Conservation (phyloP, 2,113 vertebrate species). For the Athene cunicularia region DNA sequence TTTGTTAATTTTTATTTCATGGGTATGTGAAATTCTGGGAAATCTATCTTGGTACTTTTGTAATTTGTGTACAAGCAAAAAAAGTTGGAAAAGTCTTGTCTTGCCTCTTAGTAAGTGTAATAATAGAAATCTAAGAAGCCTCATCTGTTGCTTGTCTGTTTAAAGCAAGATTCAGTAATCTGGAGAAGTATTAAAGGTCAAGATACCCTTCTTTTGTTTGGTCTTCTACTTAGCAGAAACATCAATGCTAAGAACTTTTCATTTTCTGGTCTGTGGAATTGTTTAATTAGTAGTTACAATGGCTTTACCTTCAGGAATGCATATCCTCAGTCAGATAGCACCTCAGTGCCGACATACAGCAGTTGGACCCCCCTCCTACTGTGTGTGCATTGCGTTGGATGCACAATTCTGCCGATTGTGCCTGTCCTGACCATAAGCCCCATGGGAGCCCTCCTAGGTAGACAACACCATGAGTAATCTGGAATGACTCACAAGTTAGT, state of each 20-base stretch:
- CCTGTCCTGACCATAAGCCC: background rate
- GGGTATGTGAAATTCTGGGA: background rate
- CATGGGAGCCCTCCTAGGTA: background rate
- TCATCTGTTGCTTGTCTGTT: background rate
- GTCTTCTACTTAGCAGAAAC: background rate
- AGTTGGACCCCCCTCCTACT: fast-evolving
- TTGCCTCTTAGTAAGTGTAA: background rate
- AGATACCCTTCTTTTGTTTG: background rate
- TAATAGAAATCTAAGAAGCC: background rate
- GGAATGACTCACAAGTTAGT: background rate
- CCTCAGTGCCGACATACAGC: background rate
- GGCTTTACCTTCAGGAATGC: background rate
- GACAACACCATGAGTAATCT: fast-evolving
- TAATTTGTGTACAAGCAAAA: background rate
- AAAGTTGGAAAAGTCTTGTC: constrained; percentile 20
- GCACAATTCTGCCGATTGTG: fast-evolving
- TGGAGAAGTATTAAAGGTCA: background rate
- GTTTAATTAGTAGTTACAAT: background rate
- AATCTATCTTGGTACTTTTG: background rate
- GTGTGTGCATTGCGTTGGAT: too few species aligned
- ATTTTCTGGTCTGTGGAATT: background rate
- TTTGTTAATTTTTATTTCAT: background rate
- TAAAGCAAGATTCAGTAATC: background rate
- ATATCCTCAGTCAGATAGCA: background rate
- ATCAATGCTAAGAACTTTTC: background rate